These are phyloP conservation scores for Eupleurogrammus muticus DNA, from an alignment of 2,797 vertebrate species.

Conservation along the genomic window DNA sequence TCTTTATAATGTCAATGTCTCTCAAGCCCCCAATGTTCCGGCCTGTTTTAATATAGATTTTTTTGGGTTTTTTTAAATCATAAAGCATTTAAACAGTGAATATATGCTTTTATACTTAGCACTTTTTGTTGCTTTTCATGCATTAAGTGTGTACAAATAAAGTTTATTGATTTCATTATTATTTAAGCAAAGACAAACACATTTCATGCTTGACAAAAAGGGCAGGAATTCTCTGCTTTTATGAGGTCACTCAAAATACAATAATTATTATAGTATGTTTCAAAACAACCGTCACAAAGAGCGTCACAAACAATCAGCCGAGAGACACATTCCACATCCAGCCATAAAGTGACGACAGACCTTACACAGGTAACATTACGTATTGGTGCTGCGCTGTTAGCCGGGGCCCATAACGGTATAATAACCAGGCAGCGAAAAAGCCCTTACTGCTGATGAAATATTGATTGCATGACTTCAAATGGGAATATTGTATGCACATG, in stretches of 20 bases:
- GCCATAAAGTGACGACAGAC: slow-evolving; percentile 29
- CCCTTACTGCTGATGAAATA: slow-evolving; percentile 38
- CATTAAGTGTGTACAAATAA: too few relatives aligned
- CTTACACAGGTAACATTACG: slow-evolving; percentile 35
- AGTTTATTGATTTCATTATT: too few relatives aligned
- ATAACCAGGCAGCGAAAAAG: slow-evolving; percentile 27
- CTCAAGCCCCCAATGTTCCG: too few relatives aligned
- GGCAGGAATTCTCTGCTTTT: slow-evolving; percentile 17
- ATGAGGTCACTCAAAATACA: slow-evolving; percentile 36
- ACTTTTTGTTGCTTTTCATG: too few relatives aligned
- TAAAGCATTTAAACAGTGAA: too few relatives aligned
- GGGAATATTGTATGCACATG: neutral
- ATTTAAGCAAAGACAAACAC: slow-evolving; percentile 18
- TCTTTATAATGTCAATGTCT: too few relatives aligned
- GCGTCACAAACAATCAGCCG: slow-evolving; percentile 12
- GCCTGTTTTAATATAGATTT: too few relatives aligned
- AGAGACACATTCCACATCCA: slow-evolving; percentile 35
- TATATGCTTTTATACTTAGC: too few relatives aligned
- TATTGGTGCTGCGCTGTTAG: slow-evolving; percentile 30
- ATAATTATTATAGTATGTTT: too few relatives aligned
- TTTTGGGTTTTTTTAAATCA: too few relatives aligned
- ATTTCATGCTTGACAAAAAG: slow-evolving; percentile 14
- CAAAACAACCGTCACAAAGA: too few relatives aligned
- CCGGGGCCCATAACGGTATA: slow-evolving; percentile 22
- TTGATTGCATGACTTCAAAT: slow-evolving; percentile 39